Evolutionary conservation across 2,797 vertebrate genomes (phyloP).

Genomic region (Xiphorhynchus erythropygius): DNA sequence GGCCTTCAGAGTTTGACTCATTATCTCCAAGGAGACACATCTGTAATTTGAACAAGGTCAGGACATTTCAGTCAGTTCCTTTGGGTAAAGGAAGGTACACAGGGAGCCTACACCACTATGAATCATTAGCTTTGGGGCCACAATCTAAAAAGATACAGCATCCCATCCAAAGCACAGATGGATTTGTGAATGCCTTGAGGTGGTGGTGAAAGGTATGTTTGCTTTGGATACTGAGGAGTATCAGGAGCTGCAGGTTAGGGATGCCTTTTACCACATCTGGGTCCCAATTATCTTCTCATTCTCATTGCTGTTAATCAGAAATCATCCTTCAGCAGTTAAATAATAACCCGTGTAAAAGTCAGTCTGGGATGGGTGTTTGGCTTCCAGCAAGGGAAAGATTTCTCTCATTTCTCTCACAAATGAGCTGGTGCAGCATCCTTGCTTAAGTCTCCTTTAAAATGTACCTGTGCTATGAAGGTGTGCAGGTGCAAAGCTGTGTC

Average conservation of each 20-base stretch:
- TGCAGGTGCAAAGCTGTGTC: accelerated
- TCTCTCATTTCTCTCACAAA: background rate
- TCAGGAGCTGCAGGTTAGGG: background rate
- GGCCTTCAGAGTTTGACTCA: background rate
- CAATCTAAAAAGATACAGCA: background rate
- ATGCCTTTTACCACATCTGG: background rate
- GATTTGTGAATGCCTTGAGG: background rate
- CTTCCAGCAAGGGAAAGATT: background rate
- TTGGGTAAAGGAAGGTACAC: background rate
- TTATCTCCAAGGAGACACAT: background rate
- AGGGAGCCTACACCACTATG: background rate
- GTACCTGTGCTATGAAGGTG: background rate
- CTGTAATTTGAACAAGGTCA: background rate
- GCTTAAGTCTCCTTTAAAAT: background rate
- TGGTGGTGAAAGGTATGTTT: background rate
- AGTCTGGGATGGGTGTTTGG: background rate
- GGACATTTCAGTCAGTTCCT: background rate
- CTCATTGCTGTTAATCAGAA: background rate
- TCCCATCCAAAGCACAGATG: background rate
- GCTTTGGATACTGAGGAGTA: background rate
- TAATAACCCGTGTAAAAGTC: background rate
- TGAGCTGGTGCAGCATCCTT: background rate
- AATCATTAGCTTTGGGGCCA: background rate
- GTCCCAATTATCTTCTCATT: background rate
- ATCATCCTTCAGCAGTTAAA: background rate